phyloP scores from a whole-genome alignment of 2,888 invertebrate species.

The Protonemura montana region DNA sequence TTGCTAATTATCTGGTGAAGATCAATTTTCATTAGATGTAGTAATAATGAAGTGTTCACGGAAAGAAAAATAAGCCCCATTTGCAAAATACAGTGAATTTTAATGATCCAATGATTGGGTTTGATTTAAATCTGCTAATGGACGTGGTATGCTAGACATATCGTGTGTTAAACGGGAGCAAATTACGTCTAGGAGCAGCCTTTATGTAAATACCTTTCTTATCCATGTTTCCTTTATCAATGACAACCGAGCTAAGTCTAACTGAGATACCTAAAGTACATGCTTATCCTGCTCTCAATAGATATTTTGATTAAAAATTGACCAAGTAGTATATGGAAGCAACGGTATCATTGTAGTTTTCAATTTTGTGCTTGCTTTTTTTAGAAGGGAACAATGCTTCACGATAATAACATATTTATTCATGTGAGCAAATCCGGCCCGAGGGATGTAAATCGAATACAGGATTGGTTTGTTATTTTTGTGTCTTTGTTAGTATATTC shows the following conservation, averaged over 20 bases:
- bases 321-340: background rate
- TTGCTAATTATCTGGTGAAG: no score
- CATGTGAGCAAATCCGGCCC: background rate
- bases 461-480: background rate
- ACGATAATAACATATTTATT: background rate
- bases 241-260: background rate
- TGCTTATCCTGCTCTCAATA: background rate
- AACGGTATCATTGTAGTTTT: background rate
- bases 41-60: no score
- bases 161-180: no score
- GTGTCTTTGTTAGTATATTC: background rate
- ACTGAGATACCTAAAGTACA: background rate
- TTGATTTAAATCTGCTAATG: no score
- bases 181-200: no score
- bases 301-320: conserved; percentile 4
- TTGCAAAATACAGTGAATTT: no score
- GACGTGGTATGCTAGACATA: no score
- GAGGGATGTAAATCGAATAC: background rate
- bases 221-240: background rate
- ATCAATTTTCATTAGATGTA: no score
- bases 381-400: background rate
- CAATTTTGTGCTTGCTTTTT: background rate
- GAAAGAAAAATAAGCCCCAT: no score
- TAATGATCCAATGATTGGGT: no score
- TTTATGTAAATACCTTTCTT: background rate